A percentile compares a stretch with the other conserved stretches of the same genome.
Conservation (phyloP, 1,140 invertebrate species). For the Hyphantria cunea region DNA sequence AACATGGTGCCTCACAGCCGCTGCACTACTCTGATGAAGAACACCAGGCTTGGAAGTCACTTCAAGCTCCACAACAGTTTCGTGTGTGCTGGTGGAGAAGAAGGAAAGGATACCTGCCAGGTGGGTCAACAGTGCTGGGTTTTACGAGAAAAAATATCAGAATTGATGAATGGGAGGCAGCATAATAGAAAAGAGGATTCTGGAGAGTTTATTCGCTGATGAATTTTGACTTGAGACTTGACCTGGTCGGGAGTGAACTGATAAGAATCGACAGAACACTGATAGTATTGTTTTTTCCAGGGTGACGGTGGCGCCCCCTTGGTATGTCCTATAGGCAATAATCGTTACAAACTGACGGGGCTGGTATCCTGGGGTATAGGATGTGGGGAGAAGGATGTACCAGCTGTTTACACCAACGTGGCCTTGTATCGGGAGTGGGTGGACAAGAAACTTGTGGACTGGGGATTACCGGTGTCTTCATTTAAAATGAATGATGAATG, state of each 20-base stretch:
- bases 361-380: conserved; percentile 88
- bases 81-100: conserved; percentile 89
- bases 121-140: no score
- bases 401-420: conserved; percentile 91
- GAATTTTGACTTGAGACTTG: no score
- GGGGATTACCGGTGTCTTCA: no score
- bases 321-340: no score
- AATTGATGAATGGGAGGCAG: no score
- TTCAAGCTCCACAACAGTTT: conserved; percentile 88
- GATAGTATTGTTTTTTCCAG: conserved; percentile 57
- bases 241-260: no score
- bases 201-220: no score
- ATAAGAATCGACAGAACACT: no score
- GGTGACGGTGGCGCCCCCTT: no score
- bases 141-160: no score
- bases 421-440: conserved; percentile 88
- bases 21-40: conserved; percentile 75
- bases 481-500: no score
- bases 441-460: conserved; percentile 82
- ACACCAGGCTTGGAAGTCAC: conserved; percentile 83
- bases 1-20: conserved; percentile 74
- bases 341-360: conserved; percentile 84
- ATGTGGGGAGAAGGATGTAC: conserved; percentile 85
- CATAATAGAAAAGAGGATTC: no score
- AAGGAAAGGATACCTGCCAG: conserved; percentile 85